These are phyloP conservation scores for Alitta virens DNA, from an alignment of 2,888 invertebrate species.

Conservation along the genomic window DNA sequence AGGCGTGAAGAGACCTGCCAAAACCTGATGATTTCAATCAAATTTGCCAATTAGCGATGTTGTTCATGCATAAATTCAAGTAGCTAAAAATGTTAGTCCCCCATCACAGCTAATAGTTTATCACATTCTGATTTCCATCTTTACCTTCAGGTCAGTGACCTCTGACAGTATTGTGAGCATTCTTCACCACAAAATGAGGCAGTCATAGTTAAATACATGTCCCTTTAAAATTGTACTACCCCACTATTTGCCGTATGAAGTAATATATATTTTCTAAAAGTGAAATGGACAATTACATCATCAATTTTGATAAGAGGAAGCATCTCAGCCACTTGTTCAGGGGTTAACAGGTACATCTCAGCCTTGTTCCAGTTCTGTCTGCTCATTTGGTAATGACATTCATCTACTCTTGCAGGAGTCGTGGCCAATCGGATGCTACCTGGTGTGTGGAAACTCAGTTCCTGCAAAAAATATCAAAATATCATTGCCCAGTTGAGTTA, in stretches of 20 bases:
- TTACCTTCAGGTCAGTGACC: too few species aligned
- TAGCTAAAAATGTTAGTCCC: too few species aligned
- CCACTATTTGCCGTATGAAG: too few species aligned
- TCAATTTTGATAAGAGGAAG: constrained; percentile 55
- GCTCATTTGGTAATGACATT: constrained; percentile 56
- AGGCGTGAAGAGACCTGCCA: constrained; percentile 56
- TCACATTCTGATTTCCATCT: too few species aligned
- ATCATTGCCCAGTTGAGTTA: constrained; percentile 48
- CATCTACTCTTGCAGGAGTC: constrained; percentile 51
- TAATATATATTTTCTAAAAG: too few species aligned
- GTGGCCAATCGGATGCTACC: constrained; percentile 58
- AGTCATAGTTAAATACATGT: neutral
- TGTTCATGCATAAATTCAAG: neutral
- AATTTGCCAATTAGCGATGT: neutral
- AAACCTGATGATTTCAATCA: constrained; percentile 38
- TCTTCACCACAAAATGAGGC: neutral
- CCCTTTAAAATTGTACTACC: neutral
- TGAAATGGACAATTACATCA: constrained; percentile 36
- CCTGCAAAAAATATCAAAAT: constrained; percentile 33
- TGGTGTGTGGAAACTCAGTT: constrained; percentile 54
- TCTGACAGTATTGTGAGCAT: neutral
- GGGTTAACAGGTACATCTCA: constrained; percentile 43
- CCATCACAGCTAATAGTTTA: too few species aligned
- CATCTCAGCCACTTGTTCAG: constrained; percentile 51
- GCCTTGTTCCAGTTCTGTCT: constrained; percentile 54